These are phyloP conservation scores for Rhombomys opimus DNA, from an alignment of 2,113 vertebrate species.

Conservation along the genomic window DNA sequence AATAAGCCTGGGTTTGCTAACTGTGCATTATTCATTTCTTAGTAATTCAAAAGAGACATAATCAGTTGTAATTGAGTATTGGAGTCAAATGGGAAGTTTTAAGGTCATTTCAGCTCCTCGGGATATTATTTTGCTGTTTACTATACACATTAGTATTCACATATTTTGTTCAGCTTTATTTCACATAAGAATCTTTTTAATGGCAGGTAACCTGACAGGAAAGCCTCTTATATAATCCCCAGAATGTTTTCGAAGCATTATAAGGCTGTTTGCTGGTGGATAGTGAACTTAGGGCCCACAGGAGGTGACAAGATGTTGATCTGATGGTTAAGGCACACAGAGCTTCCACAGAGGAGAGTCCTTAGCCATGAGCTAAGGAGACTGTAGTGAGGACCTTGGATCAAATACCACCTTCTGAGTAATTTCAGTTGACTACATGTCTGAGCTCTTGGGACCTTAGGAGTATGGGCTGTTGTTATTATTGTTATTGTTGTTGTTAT, in stretches of 20 bases:
- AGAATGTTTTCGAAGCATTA: not conserved
- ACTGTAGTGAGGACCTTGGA: not conserved
- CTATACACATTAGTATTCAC: not conserved
- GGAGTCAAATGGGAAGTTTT: constrained; percentile 40
- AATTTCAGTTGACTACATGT: not conserved
- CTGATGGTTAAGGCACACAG: not conserved
- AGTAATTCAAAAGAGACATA: constrained; percentile 55
- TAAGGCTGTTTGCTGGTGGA: not conserved
- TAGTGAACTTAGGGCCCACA: not conserved
- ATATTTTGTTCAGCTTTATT: constrained; percentile 27
- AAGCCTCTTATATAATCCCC: not conserved
- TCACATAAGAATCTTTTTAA: constrained; percentile 25
- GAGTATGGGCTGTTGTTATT: not conserved
- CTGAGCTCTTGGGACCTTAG: not conserved
- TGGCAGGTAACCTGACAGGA: not conserved
- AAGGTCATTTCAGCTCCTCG: constrained; percentile 12
- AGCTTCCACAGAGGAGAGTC: not conserved
- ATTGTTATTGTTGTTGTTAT: not conserved
- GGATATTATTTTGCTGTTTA: constrained; percentile 23
- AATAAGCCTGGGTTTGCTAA: constrained; percentile 58
- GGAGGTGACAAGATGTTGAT: not conserved
- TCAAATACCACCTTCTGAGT: not conserved
- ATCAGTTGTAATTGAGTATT: constrained; percentile 57
- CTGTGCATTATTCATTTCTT: constrained; percentile 9
- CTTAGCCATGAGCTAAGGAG: not conserved